A percentile compares a stretch with the other conserved stretches of the same genome.
These are phyloP conservation scores for Tachysurus vachellii DNA, from an alignment of 2,113 vertebrate genomes.

Conservation along the genomic window DNA sequence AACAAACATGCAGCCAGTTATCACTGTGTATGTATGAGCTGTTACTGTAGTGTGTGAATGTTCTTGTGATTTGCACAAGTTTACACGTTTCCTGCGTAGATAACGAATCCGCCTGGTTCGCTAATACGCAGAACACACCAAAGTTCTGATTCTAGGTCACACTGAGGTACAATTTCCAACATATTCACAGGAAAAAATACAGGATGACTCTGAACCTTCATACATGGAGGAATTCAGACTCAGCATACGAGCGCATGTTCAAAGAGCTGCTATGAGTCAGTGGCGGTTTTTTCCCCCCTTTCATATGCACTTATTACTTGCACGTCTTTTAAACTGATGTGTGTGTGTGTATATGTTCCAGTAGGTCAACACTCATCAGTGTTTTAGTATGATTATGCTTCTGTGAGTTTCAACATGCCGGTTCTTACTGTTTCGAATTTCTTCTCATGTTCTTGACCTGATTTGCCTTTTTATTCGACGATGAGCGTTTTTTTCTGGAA, in stretches of 20 bases:
- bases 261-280: constrained; percentile 28
- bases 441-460: neutral
- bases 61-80: no score
- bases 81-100: no score
- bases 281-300: constrained; percentile 11
- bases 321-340: neutral
- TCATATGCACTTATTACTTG: neutral
- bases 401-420: constrained; percentile 24
- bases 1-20: no score
- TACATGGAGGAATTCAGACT: constrained; percentile 13
- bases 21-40: neutral
- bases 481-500: neutral
- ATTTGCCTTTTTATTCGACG: neutral
- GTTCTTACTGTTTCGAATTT: neutral
- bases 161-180: neutral
- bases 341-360: constrained; percentile 25
- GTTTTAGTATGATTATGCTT: neutral
- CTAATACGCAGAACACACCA: neutral
- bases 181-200: neutral
- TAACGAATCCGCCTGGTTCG: neutral
- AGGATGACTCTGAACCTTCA: constrained; percentile 19
- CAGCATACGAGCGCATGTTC: constrained; percentile 32
- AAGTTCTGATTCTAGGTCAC: neutral
- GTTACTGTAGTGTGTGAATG: neutral
- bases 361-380: constrained; percentile 34